Evolutionary conservation across 2,888 invertebrate species (phyloP), one percentile per base, ranked within the genome.

Genomic region (Chaetoderma sp.): DNA sequence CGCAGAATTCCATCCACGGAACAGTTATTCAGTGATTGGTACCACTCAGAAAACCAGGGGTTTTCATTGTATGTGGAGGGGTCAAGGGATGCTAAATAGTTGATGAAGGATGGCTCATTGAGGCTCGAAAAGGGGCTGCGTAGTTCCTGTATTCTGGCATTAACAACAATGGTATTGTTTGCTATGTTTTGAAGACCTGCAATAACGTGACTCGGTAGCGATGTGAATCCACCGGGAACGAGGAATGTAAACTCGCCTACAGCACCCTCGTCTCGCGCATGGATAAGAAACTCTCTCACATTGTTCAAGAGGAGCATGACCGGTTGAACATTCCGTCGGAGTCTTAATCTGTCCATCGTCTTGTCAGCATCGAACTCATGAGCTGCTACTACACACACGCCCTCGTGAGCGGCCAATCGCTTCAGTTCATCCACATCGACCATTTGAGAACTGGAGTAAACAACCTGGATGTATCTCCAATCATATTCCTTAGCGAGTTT

Each of bases 381-480:
- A 0, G 72, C 72, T 3, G 80, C 76, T 1, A 81, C 78, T 33
- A 84, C 73, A 56, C 84, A 84, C 33, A 83, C 79, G 1, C 80
- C 81, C 28, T 77, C 76, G 32, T 73, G 63, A 2, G 78, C 76
- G 4, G 77, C 80, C 1, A 78, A 60, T 23, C 56, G 59, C 30
- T 61, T 64, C 60, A 81, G 72, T 27, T 69, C 68, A 8, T 61
- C 56, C 6, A 72, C 58, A 42, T 71, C 62, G 32, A 42, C 23
- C 13, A n/a, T 28, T 32, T 23, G 39, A 25, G 30, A 66, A 6
- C 70, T 75, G 3, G 71, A 61, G 57, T 78, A 77, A 6, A 85
- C 68, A 16, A 78, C 74, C 63, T 86, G 87, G 1, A 87, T 80
- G 72, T 84, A 86, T 30, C 75, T 78, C 87, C 87, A 88, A 18